phyloP scores from a whole-genome alignment of 2,888 invertebrate genomes.

The Ariolimax columbianus region DNA sequence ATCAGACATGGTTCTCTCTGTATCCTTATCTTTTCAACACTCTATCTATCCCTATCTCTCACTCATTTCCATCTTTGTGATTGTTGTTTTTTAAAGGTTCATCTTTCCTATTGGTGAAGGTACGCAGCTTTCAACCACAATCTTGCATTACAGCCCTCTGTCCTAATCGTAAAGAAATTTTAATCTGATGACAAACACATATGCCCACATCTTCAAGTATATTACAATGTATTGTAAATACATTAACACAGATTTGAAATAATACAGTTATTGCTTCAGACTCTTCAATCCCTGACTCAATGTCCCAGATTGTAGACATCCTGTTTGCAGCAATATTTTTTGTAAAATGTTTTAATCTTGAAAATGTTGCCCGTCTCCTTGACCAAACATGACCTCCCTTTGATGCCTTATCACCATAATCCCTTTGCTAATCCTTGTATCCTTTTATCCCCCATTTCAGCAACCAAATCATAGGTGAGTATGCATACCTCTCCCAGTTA shows the following conservation, averaged over 20 bases:
- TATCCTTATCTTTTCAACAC: no score
- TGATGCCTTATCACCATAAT: not conserved
- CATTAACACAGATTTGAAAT: not conserved
- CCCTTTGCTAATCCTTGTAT: conserved; percentile 12
- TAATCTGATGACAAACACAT: not conserved
- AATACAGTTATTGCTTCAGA: no score
- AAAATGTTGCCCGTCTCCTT: not conserved
- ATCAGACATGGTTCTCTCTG: no score
- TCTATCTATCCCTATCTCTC: no score
- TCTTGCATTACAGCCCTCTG: no score
- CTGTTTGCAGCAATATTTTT: not conserved
- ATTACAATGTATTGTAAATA: not conserved
- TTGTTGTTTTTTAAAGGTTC: no score
- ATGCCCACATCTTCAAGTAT: not conserved
- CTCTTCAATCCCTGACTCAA: no score
- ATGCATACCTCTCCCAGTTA: not conserved
- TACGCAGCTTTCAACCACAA: no score
- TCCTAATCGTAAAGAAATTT: no score
- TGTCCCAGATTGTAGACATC: no score
- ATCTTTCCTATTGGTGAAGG: no score
- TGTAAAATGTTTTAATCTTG: not conserved
- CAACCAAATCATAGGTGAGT: conserved; percentile 23
- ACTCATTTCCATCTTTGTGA: no score
- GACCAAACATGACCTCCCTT: not conserved
- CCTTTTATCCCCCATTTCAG: conserved; percentile 7